Evolutionary conservation across 2,888 invertebrate species (phyloP), one percentile per base, ranked within the genome.

Genomic region (Homarus gammarus): DNA sequence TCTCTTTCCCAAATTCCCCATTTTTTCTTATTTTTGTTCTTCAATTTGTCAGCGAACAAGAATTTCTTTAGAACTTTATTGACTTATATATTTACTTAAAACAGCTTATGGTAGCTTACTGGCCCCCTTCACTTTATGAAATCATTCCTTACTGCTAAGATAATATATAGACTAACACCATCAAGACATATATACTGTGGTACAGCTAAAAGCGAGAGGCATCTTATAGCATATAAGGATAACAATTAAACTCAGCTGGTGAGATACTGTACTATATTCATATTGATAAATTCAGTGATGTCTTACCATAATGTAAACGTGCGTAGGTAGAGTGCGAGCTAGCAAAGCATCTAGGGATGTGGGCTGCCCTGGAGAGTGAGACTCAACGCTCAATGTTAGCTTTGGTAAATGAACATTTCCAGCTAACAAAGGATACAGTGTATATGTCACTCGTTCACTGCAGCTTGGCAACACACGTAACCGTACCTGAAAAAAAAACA

Each of bases 291-390:
- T n/a, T n/a, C n/a, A 18, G 49, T 56, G 31, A 75, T n/a, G n/a
- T n/a, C 86, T 82, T 87, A 90, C 90, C 90, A 90, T 86, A 36
- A 90, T 87, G 77, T 86, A 90, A 36, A 90, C 64, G 68, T 90
- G 90, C 12, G 90, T 82, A 18, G 90, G 90, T 31, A 90, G 38
- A 51, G 83, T 87, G 10, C 90, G 73, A 3, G 81, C 38, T 56
- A 87, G 15, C 18, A 90, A 68, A 18, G 82, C 73, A n/a, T 90
- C 90, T 22, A 90, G 56, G 27, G 86, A 86, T 12, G 90, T 83
- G 18, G 87, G 87, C 27, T 86, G 86, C 12, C 86, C 81, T 22
- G 75, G 84, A 27, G 68, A 82, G 38, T 82, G 82, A 5, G 86
- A 68, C 31, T 90, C 90, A 27, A 90, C 40, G 38, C 82, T 82